Percentiles rank a stretch among this genome's conserved stretches.
Conservation (phyloP, 2,888 invertebrate species). For the Tridacna crocea region DNA sequence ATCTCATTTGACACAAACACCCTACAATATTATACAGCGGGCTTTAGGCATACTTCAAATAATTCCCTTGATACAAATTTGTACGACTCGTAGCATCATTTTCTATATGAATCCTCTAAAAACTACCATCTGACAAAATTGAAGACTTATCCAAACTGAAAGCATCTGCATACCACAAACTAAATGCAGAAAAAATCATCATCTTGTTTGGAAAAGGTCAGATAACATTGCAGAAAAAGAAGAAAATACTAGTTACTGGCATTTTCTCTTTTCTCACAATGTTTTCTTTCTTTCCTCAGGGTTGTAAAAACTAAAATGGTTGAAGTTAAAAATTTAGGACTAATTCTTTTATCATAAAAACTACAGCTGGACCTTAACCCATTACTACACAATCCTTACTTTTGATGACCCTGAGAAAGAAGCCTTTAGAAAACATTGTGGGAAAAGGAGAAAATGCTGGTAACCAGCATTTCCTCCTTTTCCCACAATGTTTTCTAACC, state of each 20-base stretch:
- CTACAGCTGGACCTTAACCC: background rate
- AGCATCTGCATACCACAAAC: too few relatives aligned
- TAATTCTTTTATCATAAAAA: background rate
- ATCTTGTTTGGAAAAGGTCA: too few relatives aligned
- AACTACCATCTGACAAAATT: too few relatives aligned
- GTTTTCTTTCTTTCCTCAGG: background rate
- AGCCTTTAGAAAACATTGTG: background rate
- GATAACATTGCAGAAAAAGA: background rate
- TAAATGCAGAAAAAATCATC: too few relatives aligned
- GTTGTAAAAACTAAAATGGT: background rate
- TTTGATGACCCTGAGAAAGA: background rate
- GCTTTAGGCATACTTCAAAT: too few relatives aligned
- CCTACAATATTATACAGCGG: background rate
- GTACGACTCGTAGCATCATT: too few relatives aligned
- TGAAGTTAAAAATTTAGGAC: background rate
- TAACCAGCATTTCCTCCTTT: background rate
- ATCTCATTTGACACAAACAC: background rate
- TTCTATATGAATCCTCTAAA: too few relatives aligned
- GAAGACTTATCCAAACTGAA: too few relatives aligned
- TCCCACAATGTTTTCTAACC: background rate
- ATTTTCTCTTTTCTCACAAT: background rate
- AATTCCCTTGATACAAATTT: too few relatives aligned
- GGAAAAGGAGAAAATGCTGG: constrained; percentile 1
- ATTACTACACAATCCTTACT: too few relatives aligned
- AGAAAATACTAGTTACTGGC: background rate